Base-by-base conservation (phyloP, 2,888 invertebrate species). In the Dryobota labecula region DNA sequence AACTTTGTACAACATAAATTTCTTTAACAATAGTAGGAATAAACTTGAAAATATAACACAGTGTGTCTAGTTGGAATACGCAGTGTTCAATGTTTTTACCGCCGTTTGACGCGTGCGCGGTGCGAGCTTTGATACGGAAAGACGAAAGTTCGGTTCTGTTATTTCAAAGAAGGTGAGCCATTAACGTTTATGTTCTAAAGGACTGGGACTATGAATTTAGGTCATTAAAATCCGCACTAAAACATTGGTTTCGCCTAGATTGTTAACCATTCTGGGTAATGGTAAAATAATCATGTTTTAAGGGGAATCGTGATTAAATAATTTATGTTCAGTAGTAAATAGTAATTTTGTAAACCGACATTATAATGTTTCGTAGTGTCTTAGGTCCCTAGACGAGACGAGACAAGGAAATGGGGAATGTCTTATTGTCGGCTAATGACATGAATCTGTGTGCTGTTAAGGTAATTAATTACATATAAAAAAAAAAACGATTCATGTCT, bases 71-170 rank as follows among this genome's bases (percentile, higher is more conserved):
- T 61, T 84, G 86, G 85, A 86, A 86, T 36, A 79, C 84, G 54
- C 7, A 20, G 70, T 75, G 83, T 70, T 78, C 80, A 80, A 76
- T 70, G 86, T 82, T 86, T 74, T 81, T 81, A 74, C 76, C 73
- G 66, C 57, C 63, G 45, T 68, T 80, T 79, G 76, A 76, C 83
- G 87, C 86, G 86, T 84, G 86, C 86, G 86, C 81, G 76, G 76
- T 77, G 54, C 36, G 36, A 41, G 69, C 73, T 81, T 84, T 79
- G 78, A 80, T 78, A 67, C 64, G 33, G 45, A 18, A 67, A 74
- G 81, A 79, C 70, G 56, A 74, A 84, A 82, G 62, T 86, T 84
- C 13, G 53, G 72, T 63, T 71, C 64, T 66, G 69, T 71, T 84
- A 73, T 74, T 76, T 76, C 72, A 56, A 73, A 73, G 72, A 84